Percentiles rank a stretch among this genome's conserved stretches.
phyloP scores from a whole-genome alignment of 2,888 invertebrate species.

The Troides oblongomaculatus region DNA sequence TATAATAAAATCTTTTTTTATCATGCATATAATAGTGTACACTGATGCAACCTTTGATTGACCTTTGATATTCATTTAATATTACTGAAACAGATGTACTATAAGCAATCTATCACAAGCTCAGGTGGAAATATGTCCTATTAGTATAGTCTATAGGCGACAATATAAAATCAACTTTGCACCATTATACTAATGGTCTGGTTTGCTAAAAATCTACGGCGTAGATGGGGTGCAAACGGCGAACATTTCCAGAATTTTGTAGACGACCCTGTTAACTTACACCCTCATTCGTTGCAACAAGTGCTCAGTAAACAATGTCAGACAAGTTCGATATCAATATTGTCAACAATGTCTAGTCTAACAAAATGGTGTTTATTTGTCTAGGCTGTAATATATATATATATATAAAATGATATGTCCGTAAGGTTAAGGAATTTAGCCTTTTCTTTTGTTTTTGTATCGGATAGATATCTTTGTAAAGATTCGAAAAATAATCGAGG shows the following conservation, averaged over 20 bases:
- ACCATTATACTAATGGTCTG: neutral
- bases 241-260: neutral
- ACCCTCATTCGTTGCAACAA: neutral
- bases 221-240: neutral
- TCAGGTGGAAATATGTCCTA: neutral
- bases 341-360: neutral
- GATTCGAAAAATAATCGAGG: too few relatives aligned
- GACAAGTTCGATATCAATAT: neutral
- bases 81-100: neutral
- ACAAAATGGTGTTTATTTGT: neutral
- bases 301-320: neutral
- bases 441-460: too few relatives aligned
- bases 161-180: neutral
- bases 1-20: too few relatives aligned
- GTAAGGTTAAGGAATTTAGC: too few relatives aligned
- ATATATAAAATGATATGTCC: too few relatives aligned
- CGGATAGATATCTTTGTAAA: too few relatives aligned
- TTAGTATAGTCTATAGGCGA: neutral
- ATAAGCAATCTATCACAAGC: neutral
- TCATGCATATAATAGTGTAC: too few relatives aligned
- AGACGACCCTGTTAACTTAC: neutral
- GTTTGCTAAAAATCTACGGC: neutral
- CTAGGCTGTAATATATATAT: too few relatives aligned
- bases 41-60: too few relatives aligned
- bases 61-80: too few relatives aligned